Conservation (phyloP, 2,113 vertebrate species). For the Neopipo cinnamomea region DNA sequence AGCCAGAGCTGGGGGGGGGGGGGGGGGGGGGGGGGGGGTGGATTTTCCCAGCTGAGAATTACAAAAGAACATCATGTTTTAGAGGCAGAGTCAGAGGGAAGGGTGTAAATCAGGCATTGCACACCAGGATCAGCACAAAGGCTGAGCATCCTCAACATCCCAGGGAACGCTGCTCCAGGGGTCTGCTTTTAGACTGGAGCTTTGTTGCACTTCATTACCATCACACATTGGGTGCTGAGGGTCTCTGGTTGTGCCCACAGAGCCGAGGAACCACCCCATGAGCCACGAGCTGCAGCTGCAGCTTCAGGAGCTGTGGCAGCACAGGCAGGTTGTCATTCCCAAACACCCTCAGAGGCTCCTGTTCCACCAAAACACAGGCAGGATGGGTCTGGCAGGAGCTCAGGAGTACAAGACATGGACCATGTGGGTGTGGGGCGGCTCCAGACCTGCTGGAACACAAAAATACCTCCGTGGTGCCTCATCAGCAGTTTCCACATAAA, state of each 20-base stretch:
- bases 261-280: background rate
- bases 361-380: background rate
- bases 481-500: background rate
- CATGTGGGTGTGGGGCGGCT: background rate
- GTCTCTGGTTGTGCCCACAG: background rate
- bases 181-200: background rate
- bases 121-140: background rate
- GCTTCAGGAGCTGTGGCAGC: background rate
- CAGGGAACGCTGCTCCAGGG: background rate
- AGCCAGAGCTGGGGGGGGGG: background rate
- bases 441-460: background rate
- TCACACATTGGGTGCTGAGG: accelerated
- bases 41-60: background rate
- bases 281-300: background rate
- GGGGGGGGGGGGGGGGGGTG: background rate
- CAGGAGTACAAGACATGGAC: background rate
- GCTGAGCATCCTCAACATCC: background rate
- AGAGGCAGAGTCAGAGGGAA: background rate
- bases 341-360: background rate
- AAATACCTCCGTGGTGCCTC: background rate
- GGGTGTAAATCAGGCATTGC: background rate
- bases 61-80: background rate
- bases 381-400: background rate
- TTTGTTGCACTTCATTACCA: background rate
- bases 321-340: background rate